A percentile compares a stretch with the other conserved stretches of the same genome.
These are phyloP conservation scores for Oryzias celebensis DNA, from an alignment of 2,113 vertebrate genomes.

Conservation along the genomic window DNA sequence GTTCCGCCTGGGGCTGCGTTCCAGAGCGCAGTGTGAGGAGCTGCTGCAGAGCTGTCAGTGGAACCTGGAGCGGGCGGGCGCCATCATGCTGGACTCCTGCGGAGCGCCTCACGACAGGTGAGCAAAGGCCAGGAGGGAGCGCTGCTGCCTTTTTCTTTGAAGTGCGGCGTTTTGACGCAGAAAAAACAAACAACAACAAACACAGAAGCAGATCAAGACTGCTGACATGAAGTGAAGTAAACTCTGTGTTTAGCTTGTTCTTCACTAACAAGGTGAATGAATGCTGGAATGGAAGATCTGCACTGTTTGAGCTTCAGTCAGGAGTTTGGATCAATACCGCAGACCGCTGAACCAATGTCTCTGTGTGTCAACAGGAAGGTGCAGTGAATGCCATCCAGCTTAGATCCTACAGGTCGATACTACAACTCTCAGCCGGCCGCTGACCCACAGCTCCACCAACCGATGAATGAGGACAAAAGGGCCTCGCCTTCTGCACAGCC, in stretches of 20 bases:
- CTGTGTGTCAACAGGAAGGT: constrained; percentile 19
- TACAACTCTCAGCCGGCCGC: background rate
- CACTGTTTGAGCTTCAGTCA: no score
- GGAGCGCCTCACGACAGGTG: constrained; percentile 81
- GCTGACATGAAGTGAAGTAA: no score
- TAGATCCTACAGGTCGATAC: background rate
- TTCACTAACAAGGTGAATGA: no score
- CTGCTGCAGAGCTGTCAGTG: constrained; percentile 90
- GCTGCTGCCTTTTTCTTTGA: no score
- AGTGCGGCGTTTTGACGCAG: no score
- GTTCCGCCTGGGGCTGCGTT: constrained; percentile 89
- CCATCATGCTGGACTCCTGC: constrained; percentile 86
- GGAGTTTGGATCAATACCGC: no score
- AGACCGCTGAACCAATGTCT: background rate
- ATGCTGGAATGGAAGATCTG: no score
- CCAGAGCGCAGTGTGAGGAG: constrained; percentile 86
- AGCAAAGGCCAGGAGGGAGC: no score
- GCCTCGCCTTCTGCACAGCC: constrained; percentile 24
- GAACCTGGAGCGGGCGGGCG: constrained; percentile 92
- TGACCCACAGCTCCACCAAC: constrained; percentile 14
- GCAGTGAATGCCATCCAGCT: background rate
- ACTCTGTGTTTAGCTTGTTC: no score
- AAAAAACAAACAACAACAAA: no score
- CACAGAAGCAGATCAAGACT: no score
- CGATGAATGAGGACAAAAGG: constrained; percentile 2